Conservation (phyloP, 2,888 invertebrate genomes). For the Drosophila bunnanda region DNA sequence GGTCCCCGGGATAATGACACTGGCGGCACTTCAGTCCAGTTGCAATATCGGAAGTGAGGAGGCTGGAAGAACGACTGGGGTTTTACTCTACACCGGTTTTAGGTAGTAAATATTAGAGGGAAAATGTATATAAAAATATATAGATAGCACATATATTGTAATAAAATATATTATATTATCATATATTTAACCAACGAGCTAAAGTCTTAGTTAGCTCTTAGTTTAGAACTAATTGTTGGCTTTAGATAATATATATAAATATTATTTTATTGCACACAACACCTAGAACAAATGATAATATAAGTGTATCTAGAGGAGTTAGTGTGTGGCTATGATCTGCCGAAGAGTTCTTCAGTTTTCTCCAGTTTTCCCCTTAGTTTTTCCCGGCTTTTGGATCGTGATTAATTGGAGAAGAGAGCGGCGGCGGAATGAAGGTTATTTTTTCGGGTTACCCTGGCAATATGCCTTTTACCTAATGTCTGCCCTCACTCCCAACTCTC, state of each 20-base stretch:
- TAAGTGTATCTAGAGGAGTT: background rate
- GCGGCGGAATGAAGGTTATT: constrained; percentile 14
- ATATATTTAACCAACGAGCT: too few species aligned
- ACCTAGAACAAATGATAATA: background rate
- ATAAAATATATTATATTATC: background rate
- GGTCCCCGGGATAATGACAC: constrained; percentile 50
- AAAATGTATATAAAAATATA: background rate
- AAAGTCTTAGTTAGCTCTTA: too few species aligned
- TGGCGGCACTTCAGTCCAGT: constrained; percentile 11
- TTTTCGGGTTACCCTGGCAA: constrained; percentile 29
- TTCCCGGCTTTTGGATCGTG: constrained; percentile 55
- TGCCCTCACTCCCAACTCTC: constrained; percentile 26
- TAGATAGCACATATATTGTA: background rate
- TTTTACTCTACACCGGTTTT: background rate
- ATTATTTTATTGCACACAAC: too few species aligned
- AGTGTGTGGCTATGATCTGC: background rate
- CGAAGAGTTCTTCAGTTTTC: background rate
- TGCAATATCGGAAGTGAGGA: background rate
- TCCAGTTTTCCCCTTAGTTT: constrained; percentile 15
- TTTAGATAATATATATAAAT: too few species aligned
- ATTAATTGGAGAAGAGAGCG: constrained; percentile 60
- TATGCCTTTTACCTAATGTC: constrained; percentile 52
- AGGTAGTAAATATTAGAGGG: background rate
- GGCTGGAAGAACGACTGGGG: background rate
- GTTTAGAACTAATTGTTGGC: too few species aligned